These are phyloP conservation scores for Amphimedon queenslandica DNA, from an alignment of 37 sponge, comb jelly and placozoan genomes.

Conservation along the genomic window DNA sequence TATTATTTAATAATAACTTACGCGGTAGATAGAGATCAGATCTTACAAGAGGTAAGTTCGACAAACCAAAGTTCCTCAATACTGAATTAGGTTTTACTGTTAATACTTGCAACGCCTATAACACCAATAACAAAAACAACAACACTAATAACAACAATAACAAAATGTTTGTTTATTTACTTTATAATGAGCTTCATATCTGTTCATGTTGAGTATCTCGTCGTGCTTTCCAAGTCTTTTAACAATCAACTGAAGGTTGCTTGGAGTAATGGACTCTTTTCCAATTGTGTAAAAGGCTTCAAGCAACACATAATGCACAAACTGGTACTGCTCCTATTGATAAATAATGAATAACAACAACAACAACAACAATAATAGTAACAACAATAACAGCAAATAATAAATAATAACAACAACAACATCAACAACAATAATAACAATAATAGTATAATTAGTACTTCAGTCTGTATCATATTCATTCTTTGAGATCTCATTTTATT, in stretches of 20 bases:
- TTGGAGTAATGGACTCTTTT: slow-evolving; percentile 8
- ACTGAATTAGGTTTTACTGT: neutral
- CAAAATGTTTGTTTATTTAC: neutral
- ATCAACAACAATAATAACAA: too few relatives aligned
- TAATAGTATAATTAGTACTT: too few relatives aligned
- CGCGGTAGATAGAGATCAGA: neutral
- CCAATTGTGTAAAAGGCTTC: slow-evolving; percentile 24
- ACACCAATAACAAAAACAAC: neutral
- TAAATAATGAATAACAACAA: neutral
- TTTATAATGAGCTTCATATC: slow-evolving; percentile 8
- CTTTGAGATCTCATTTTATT: slow-evolving; percentile 30
- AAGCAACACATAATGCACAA: slow-evolving; percentile 30
- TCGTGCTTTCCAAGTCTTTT: neutral
- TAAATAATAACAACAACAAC: too few relatives aligned
- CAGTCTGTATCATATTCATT: slow-evolving; percentile 38
- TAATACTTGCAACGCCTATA: neutral
- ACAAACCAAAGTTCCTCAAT: neutral
- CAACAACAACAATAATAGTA: neutral
- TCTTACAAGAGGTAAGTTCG: neutral
- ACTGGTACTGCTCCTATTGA: slow-evolving; percentile 39
- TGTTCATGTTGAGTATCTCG: neutral
- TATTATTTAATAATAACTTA: neutral
- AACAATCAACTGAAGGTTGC: neutral
- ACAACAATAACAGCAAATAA: too few relatives aligned
- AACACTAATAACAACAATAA: neutral